phyloP scores from a whole-genome alignment of 1,140 invertebrate species.

The Euglossa dilemma region DNA sequence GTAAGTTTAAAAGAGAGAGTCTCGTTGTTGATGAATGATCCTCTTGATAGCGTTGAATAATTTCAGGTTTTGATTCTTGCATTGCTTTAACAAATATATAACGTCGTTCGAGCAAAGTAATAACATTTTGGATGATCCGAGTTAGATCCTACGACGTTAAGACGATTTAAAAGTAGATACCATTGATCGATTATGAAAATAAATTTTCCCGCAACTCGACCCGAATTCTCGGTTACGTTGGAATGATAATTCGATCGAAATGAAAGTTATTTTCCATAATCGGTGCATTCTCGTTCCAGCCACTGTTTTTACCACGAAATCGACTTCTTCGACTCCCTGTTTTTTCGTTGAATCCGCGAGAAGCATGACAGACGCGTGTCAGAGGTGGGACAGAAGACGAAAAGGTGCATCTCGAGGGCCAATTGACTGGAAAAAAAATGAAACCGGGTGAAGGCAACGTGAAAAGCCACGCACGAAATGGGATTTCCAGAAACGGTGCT shows the following conservation, averaged over 20 bases:
- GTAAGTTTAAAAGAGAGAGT: no score
- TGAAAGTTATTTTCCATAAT: background rate
- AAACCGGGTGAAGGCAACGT: background rate
- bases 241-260: background rate
- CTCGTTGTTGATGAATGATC: no score
- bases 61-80: no score
- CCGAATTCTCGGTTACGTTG: no score
- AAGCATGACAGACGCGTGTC: background rate
- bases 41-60: no score
- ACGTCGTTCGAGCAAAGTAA: no score
- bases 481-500: constrained; percentile 7
- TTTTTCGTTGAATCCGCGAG: background rate
- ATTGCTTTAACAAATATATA: no score
- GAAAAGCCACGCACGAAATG: constrained; percentile 19
- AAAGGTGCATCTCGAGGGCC: background rate
- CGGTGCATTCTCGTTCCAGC: background rate
- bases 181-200: no score
- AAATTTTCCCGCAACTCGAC: no score
- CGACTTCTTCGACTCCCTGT: background rate
- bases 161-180: no score
- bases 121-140: no score
- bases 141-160: no score
- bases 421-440: constrained; percentile 23
- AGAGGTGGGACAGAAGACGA: background rate
- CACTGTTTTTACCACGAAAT: background rate